These are phyloP conservation scores for Auanema sp. DNA, from an alignment of 2,888 invertebrate species.

Conservation along the genomic window DNA sequence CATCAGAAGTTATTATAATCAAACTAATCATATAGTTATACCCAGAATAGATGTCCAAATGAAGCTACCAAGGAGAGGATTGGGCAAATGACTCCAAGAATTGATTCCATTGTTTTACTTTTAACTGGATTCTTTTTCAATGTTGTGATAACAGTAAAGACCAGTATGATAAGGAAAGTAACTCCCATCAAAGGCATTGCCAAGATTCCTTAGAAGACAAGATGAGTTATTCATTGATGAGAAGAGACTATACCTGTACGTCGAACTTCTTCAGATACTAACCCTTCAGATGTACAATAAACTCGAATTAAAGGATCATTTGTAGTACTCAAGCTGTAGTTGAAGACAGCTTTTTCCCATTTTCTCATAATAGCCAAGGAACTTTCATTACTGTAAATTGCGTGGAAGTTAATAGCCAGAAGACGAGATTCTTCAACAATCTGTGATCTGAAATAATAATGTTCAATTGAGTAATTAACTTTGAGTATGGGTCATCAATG, in stretches of 20 bases:
- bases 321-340: constrained; percentile 49
- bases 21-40: constrained; percentile 11
- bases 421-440: constrained; percentile 53
- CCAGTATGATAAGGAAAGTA: constrained; percentile 55
- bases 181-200: constrained; percentile 61
- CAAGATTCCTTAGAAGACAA: constrained; percentile 41
- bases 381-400: constrained; percentile 57
- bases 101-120: constrained; percentile 60
- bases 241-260: constrained; percentile 48
- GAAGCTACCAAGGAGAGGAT: constrained; percentile 59
- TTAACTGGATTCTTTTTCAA: constrained; percentile 43
- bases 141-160: constrained; percentile 58
- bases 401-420: constrained; percentile 63
- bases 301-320: constrained; percentile 51
- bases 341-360: constrained; percentile 60
- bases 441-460: constrained; percentile 44
- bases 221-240: not conserved
- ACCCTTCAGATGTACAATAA: constrained; percentile 58
- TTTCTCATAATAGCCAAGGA: constrained; percentile 55
- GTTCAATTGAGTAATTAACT: not conserved
- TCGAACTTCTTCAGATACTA: constrained; percentile 61
- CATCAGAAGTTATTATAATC: constrained; percentile 8
- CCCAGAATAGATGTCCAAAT: constrained; percentile 62
- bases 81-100: constrained; percentile 61
- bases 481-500: too few relatives aligned